Percentiles rank a stretch among this genome's conserved stretches.
Conservation (phyloP, 2,113 vertebrate genomes). For the Girardinichthys multiradiatus region DNA sequence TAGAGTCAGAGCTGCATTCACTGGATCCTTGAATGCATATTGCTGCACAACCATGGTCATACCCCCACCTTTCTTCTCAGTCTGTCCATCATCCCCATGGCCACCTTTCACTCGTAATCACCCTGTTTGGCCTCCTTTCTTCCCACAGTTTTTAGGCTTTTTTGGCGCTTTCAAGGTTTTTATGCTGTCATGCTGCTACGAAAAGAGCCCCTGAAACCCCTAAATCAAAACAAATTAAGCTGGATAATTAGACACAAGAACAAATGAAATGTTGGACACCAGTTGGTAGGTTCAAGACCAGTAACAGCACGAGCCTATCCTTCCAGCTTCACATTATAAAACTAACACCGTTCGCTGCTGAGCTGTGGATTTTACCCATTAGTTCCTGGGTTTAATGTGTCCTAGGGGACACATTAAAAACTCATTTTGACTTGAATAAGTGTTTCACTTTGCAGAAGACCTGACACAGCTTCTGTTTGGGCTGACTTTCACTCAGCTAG, state of each 20-base stretch:
- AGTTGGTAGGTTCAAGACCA: conserved; percentile 20
- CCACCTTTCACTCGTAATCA: conserved; percentile 72
- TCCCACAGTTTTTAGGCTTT: conserved; percentile 50
- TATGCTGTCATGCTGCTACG: conserved; percentile 51
- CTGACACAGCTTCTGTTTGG: conserved; percentile 13
- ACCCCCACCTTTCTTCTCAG: conserved; percentile 42
- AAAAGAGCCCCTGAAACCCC: conserved; percentile 39
- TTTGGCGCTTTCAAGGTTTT: conserved; percentile 51
- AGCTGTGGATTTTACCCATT: conserved; percentile 2
- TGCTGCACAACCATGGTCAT: conserved; percentile 46
- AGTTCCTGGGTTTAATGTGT: background rate
- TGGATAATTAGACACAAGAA: conserved; percentile 55
- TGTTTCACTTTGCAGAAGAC: conserved; percentile 21
- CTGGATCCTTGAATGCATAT: conserved; percentile 71
- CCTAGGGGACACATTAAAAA: conserved; percentile 22
- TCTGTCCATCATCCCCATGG: conserved; percentile 67
- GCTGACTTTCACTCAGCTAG: conserved; percentile 50
- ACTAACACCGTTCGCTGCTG: conserved; percentile 9
- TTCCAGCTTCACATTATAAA: conserved; percentile 18
- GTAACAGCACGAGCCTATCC: conserved; percentile 32
- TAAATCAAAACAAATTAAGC: conserved; percentile 68
- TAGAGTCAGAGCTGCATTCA: conserved; percentile 71
- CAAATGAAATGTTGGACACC: conserved; percentile 45
- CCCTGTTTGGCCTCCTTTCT: conserved; percentile 56
- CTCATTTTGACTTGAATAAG: conserved; percentile 14